phyloP scores from a whole-genome alignment of 2,888 invertebrate species.

The Artemia sinica region DNA sequence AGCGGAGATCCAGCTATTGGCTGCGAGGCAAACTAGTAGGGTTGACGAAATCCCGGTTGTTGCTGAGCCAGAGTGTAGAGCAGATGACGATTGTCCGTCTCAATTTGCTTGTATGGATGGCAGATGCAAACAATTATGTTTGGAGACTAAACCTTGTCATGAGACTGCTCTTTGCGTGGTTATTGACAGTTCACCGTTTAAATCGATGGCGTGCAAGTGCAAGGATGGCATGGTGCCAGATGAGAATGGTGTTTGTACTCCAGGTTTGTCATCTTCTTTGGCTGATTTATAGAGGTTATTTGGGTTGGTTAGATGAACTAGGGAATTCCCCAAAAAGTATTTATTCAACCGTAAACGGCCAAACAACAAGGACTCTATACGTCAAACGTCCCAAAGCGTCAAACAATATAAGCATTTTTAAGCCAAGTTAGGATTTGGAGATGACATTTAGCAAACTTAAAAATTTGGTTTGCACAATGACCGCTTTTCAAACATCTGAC shows the following conservation, averaged over 20 bases:
- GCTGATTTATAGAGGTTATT: too few relatives aligned
- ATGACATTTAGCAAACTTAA: too few relatives aligned
- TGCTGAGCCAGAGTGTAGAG: slow-evolving; percentile 43
- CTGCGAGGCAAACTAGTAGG: slow-evolving; percentile 50
- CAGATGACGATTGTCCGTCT: slow-evolving; percentile 57
- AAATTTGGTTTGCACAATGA: too few relatives aligned
- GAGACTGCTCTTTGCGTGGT: slow-evolving; percentile 26
- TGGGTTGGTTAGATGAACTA: too few relatives aligned
- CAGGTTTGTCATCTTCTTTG: neutral
- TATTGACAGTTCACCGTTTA: slow-evolving; percentile 27
- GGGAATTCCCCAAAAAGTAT: too few relatives aligned
- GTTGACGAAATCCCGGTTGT: slow-evolving; percentile 30
- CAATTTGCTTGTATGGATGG: slow-evolving; percentile 57
- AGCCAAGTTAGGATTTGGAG: too few relatives aligned
- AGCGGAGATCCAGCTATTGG: slow-evolving; percentile 26
- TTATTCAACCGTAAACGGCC: too few relatives aligned
- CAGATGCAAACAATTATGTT: slow-evolving; percentile 28
- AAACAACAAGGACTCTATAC: too few relatives aligned
- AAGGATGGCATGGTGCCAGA: slow-evolving; percentile 16
- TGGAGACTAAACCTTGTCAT: slow-evolving; percentile 26
- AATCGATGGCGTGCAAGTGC: slow-evolving; percentile 27
- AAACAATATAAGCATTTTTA: too few relatives aligned
- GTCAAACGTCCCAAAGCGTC: too few relatives aligned
- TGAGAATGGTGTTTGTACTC: slow-evolving; percentile 13
- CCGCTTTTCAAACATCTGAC: too few relatives aligned